Conservation (phyloP, 2,113 vertebrate genomes). For the Isichthys henryi region DNA sequence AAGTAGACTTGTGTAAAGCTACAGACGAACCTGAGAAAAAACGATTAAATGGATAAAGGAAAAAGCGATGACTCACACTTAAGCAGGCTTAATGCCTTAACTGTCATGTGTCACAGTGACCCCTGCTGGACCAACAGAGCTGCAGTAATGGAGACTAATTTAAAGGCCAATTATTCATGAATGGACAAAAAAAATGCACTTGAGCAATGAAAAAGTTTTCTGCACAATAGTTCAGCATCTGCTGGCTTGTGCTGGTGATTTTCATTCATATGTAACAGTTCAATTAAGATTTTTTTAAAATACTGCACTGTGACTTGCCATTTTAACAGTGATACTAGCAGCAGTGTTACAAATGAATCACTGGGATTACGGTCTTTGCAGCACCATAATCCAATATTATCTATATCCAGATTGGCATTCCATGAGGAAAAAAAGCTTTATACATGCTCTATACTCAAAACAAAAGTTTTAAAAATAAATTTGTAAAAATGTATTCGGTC, state of each 20-base stretch:
- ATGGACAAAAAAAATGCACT: neutral
- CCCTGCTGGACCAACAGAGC: constrained; percentile 52
- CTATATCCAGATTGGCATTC: neutral
- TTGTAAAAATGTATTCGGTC: neutral
- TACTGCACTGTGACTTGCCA: neutral
- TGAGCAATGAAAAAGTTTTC: neutral
- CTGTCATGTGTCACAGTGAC: constrained; percentile 53
- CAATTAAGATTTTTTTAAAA: neutral
- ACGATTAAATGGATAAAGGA: neutral
- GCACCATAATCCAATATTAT: neutral
- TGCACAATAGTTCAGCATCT: neutral
- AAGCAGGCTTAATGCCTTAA: neutral
- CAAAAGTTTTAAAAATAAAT: neutral
- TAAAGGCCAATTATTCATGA: neutral
- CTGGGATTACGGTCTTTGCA: neutral
- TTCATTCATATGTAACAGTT: neutral
- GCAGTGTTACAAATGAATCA: neutral
- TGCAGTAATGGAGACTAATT: neutral
- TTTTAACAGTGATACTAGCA: neutral
- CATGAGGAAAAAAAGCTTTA: neutral
- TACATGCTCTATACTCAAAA: neutral
- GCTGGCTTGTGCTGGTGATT: neutral
- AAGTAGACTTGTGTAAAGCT: neutral
- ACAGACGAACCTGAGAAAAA: neutral
- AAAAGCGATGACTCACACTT: neutral